Conservation (phyloP, 1,140 invertebrate species). For the Cotesia vestalis region DNA sequence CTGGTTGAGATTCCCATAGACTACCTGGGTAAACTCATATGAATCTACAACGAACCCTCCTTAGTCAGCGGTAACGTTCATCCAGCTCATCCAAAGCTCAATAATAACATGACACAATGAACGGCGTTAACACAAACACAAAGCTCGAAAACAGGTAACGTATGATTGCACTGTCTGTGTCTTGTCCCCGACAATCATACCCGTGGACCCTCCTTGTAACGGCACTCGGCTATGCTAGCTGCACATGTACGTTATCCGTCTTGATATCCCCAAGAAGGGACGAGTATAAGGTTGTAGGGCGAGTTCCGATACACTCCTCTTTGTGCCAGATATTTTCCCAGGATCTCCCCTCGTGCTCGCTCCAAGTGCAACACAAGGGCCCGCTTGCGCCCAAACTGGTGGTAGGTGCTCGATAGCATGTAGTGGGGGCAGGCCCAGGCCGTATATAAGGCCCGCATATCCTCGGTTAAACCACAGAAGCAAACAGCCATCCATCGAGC, state of each 20-base stretch:
- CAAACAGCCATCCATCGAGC: conserved; percentile 40
- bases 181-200: conserved; percentile 13
- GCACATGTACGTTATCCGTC: conserved; percentile 5
- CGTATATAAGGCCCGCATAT: conserved; percentile 49
- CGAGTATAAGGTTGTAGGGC: conserved; percentile 1
- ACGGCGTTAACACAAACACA: background rate
- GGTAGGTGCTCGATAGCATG: background rate
- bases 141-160: conserved; percentile 24
- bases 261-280: conserved; percentile 1
- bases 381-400: background rate
- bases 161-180: conserved; percentile 29
- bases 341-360: conserved; percentile 42
- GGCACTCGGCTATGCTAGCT: background rate
- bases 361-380: conserved; percentile 29
- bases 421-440: background rate
- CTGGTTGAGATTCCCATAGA: conserved; percentile 52
- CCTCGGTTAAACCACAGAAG: conserved; percentile 41
- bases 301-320: conserved; percentile 37
- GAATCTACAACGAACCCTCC: background rate
- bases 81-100: background rate
- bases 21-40: background rate
- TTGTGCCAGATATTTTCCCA: conserved; percentile 59
- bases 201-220: background rate
- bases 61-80: background rate
- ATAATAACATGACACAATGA: background rate